Evolutionary conservation across 2,888 invertebrate species (phyloP).

Genomic region (Heteromyza rotundicornis): DNA sequence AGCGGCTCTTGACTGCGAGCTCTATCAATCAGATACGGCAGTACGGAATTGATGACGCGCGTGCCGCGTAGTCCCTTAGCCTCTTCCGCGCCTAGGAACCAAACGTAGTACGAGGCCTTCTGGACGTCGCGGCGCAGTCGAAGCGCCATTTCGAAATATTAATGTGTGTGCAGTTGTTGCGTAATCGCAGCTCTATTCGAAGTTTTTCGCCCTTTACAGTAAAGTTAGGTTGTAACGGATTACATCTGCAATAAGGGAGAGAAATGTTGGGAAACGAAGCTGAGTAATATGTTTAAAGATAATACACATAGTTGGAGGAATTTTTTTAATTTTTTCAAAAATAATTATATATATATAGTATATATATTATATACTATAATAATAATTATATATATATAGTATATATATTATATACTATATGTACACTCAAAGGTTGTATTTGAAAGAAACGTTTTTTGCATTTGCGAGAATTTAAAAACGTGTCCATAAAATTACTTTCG

Average conservation of each 20-base stretch:
- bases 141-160: conserved; percentile 73
- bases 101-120: conserved; percentile 89
- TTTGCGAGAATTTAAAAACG: too few relatives aligned
- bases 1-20: conserved; percentile 86
- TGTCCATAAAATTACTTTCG: too few relatives aligned
- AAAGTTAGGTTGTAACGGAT: conserved; percentile 9
- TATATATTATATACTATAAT: too few relatives aligned
- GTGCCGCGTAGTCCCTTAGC: conserved; percentile 86
- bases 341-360: too few relatives aligned
- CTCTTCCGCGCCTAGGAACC: conserved; percentile 96
- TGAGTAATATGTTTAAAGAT: too few relatives aligned
- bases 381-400: too few relatives aligned
- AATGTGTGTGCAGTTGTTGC: conserved; percentile 7
- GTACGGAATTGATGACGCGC: conserved; percentile 84
- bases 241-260: conserved; percentile 19
- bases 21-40: conserved; percentile 82
- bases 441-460: too few relatives aligned
- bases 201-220: not conserved
- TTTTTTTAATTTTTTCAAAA: too few relatives aligned
- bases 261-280: not conserved
- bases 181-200: not conserved
- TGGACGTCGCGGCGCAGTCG: conserved; percentile 85
- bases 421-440: too few relatives aligned
- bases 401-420: too few relatives aligned
- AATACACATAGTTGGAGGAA: too few relatives aligned